These are phyloP conservation scores for Sweltsa coloradensis DNA, from an alignment of 1,140 invertebrate genomes.

Conservation along the genomic window DNA sequence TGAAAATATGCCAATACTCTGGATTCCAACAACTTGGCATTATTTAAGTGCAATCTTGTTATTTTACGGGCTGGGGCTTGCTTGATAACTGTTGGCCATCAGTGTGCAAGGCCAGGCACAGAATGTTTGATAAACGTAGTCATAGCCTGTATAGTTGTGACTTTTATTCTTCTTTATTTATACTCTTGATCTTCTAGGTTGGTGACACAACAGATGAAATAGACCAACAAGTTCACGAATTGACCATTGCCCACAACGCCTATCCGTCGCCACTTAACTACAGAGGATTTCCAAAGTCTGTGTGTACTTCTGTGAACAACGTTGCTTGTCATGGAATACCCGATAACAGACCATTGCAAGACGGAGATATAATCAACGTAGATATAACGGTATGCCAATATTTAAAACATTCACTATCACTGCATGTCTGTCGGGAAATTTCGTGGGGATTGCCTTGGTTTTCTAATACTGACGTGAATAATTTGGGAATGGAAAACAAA, in stretches of 20 bases:
- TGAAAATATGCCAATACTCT: not conserved
- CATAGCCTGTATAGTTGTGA: no score
- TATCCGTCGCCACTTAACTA: constrained; percentile 89
- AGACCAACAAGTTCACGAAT: constrained; percentile 60
- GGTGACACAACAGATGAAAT: constrained; percentile 82
- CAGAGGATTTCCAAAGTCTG: constrained; percentile 77
- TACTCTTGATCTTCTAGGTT: constrained; percentile 42
- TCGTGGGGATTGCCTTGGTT: constrained; percentile 1
- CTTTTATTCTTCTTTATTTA: no score
- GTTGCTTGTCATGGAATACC: constrained; percentile 92
- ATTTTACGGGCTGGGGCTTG: not conserved
- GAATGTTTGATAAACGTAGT: not conserved
- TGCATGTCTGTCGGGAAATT: no score
- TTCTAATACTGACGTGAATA: no score
- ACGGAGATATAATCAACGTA: constrained; percentile 86
- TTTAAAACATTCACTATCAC: no score
- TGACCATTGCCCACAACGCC: constrained; percentile 53
- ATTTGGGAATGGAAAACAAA: no score
- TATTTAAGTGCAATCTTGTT: not conserved
- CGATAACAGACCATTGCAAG: constrained; percentile 58
- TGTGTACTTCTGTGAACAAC: constrained; percentile 93
- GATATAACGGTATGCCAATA: constrained; percentile 70
- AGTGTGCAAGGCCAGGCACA: not conserved
- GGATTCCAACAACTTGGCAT: not conserved
- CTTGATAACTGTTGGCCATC: not conserved